Base-by-base conservation (phyloP, 2,888 invertebrate genomes). In the Lithosia quadra region DNA sequence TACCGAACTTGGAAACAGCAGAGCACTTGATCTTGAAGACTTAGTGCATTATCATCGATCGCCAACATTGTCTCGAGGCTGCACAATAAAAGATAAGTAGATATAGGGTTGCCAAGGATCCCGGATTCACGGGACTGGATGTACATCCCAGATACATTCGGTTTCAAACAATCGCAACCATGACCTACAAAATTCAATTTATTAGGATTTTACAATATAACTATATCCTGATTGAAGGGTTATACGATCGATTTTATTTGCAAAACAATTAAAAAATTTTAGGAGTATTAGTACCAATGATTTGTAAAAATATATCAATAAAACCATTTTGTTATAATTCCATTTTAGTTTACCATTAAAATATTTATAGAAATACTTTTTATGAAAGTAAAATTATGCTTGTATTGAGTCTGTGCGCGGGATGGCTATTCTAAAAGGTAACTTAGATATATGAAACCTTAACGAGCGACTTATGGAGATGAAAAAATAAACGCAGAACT, bases 21-120 rank as follows among this genome's bases (percentile, higher is more conserved):
- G 34, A 64, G 66, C 68, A 71, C 65, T 76, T 78, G 75, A 73
- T 80, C 77, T 77, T 68, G 62, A 49, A 68, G 71, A 57, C 70
- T 69, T 68, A 77, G 78, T 90, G 88, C 89, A 91, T 88, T 89
- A 87, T 86, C 88, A 92, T 92, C 91, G 92, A 92, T 91, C 91
- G 88, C 79, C 71, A 65, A 78, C 79, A 78, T 81, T 84, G 84
- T 83, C 82, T 83, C 75, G 84, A 80, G 76, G 75, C 75, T 80
- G 83, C 81, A 89, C 90, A 91, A 89, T 92, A 92, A 93, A 94
- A 93, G 91, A 92, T 91, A 93, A 94, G 93, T 91, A 88, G 85
- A 62, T 58, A 36, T 72, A 77, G 80, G 67, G 79, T 55, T 80
- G 79, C n/a, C 67, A 63, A 63, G 49, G 33, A 36, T 22, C 49